Conservation (phyloP, 2,797 vertebrate genomes). For the Dryobates pubescens region DNA sequence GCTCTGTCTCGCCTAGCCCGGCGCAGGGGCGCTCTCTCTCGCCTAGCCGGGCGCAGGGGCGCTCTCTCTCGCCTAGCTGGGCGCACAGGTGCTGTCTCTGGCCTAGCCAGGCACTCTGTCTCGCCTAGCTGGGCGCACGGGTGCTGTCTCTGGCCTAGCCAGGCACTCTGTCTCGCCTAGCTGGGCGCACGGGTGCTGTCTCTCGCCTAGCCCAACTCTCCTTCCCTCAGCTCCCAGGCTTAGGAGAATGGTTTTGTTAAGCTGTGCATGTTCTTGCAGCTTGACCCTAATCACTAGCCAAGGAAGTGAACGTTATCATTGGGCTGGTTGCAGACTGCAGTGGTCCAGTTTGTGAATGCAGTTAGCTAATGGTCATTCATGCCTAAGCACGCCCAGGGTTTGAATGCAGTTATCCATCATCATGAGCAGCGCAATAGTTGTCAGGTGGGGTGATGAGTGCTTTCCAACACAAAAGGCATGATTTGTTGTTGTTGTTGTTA, state of each 20-base stretch:
- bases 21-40: too few species aligned
- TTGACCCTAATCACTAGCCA: not conserved
- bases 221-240: too few species aligned
- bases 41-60: too few species aligned
- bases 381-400: not conserved
- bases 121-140: too few species aligned
- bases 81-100: too few species aligned
- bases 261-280: not conserved
- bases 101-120: too few species aligned
- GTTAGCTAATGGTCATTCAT: slow-evolving; percentile 17
- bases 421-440: slow-evolving; percentile 34
- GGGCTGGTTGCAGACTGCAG: not conserved
- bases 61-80: too few species aligned
- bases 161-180: too few species aligned
- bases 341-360: slow-evolving; percentile 25
- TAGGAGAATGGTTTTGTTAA: not conserved
- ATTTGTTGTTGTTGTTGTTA: slow-evolving; percentile 35
- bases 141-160: too few species aligned
- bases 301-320: slow-evolving; percentile 2
- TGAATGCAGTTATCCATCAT: slow-evolving; percentile 22
- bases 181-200: too few species aligned
- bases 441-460: slow-evolving; percentile 4
- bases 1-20: too few species aligned
- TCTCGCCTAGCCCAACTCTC: too few species aligned
- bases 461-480: slow-evolving; percentile 24